A percentile compares a stretch with the other conserved stretches of the same genome.
Evolutionary conservation across 2,888 invertebrate genomes (phyloP).

Genomic region (Pycnomerus fuliginosus): DNA sequence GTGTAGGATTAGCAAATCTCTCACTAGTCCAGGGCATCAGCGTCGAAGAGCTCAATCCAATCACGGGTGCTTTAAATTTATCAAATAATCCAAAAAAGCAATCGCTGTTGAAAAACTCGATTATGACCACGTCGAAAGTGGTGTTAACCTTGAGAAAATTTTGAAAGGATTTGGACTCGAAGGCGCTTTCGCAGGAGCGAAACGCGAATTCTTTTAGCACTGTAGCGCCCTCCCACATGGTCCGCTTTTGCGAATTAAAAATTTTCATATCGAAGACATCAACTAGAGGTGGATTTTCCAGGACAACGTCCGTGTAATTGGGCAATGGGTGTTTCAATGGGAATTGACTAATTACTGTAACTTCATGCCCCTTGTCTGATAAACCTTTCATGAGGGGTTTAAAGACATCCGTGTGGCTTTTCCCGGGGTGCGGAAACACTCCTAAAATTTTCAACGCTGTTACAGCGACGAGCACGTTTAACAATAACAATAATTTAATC

Average conservation of each 20-base stretch:
- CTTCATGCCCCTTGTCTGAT: constrained; percentile 61
- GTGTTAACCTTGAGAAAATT: constrained; percentile 49
- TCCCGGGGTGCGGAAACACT: constrained; percentile 67
- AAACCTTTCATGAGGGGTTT: constrained; percentile 61
- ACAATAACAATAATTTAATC: neutral
- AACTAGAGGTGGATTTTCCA: neutral
- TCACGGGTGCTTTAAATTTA: constrained; percentile 60
- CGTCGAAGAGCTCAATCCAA: constrained; percentile 55
- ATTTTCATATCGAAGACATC: neutral
- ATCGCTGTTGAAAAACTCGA: constrained; percentile 70
- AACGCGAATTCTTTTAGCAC: constrained; percentile 6
- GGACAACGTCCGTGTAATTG: constrained; percentile 58
- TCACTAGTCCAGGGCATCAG: constrained; percentile 53
- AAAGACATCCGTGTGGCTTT: constrained; percentile 69
- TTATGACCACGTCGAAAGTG: constrained; percentile 64
- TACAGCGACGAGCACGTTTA: neutral
- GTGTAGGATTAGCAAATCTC: constrained; percentile 53
- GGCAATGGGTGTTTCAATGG: constrained; percentile 53
- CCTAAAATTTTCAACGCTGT: constrained; percentile 59
- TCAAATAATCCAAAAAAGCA: constrained; percentile 66
- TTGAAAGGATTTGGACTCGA: constrained; percentile 44
- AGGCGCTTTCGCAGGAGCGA: constrained; percentile 17
- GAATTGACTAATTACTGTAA: constrained; percentile 68
- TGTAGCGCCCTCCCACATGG: neutral
- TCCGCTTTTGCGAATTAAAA: too few relatives aligned